Base-by-base conservation (phyloP, 2,113 vertebrate species). In the Tenrec ecaudatus region DNA sequence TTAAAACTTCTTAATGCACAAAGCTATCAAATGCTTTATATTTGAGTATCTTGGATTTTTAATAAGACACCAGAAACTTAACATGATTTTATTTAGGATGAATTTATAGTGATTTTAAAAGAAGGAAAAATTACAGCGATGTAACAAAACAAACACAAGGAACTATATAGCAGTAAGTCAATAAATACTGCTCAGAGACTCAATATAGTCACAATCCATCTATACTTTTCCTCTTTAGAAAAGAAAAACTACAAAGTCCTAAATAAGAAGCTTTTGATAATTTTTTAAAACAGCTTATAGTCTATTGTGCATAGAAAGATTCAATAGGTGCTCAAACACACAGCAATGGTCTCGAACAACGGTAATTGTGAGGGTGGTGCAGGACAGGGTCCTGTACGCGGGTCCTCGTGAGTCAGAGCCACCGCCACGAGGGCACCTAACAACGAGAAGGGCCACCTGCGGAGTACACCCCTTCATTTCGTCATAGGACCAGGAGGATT, bases 1-100 rank as follows among this genome's bases (percentile, higher is more conserved):
- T 66, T 47, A 84, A 92, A 92, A 85, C 11, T 73, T 88, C 71
- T 88, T 33, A 11, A 85, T 36, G 25, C 90, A 60, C 29, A 88
- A 84, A 94, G 87, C 81, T 20, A 88, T 0, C 29, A 73, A 78
- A 53, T 66, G 33, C 6, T 38, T 23, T 92, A 66, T 75, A 71
- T 71, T 85, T 57, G 75, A 81, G 47, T 23, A 43, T 68, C 43
- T 6, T 78, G 73, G 57, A 43, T 86, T 87, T 87, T 93, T 68
- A 86, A 2, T 31, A 83, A 23, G 73, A 90, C 14, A 80, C 38
- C 11, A 47, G 58, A 81, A 73, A 57, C 62, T 47, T 92, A 57
- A 58, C 6, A 12, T 57, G 31, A 40, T 9, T 57, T 82, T 68
- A 86, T 62, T 79, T 47, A 82, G 20, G 93, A 77, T 93, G 78